Conservation (phyloP, 2,888 invertebrate genomes). For the Luperina testacea region DNA sequence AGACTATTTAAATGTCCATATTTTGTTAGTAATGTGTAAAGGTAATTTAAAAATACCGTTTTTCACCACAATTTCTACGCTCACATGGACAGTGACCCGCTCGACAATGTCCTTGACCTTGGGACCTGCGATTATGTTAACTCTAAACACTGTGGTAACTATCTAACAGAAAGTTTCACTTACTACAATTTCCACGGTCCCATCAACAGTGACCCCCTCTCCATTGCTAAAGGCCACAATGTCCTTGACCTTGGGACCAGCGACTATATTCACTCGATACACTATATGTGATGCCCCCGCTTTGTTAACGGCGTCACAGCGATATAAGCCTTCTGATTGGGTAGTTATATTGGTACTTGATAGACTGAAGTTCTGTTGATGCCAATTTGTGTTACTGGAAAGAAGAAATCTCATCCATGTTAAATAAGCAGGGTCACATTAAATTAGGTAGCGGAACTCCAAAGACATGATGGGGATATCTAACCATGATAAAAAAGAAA, state of each 20-base stretch:
- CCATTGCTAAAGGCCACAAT: conserved; percentile 71
- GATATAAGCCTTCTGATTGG: conserved; percentile 87
- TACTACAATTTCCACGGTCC: conserved; percentile 73
- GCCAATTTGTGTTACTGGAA: conserved; percentile 81
- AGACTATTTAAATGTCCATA: too few species aligned
- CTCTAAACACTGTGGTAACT: conserved; percentile 81
- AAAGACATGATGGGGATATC: too few species aligned
- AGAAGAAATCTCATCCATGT: neutral
- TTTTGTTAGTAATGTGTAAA: too few species aligned
- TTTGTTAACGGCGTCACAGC: conserved; percentile 90
- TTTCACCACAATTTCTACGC: conserved; percentile 73
- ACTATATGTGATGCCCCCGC: conserved; percentile 89
- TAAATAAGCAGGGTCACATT: neutral
- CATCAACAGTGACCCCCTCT: conserved; percentile 68
- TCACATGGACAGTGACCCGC: conserved; percentile 67
- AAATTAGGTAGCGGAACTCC: too few species aligned
- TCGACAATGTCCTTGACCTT: conserved; percentile 71
- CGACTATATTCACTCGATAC: conserved; percentile 88
- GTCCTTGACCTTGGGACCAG: conserved; percentile 69
- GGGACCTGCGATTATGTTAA: conserved; percentile 82
- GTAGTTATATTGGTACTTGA: conserved; percentile 70
- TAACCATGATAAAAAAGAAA: too few species aligned
- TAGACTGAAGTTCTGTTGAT: conserved; percentile 70
- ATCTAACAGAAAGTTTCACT: conserved; percentile 55
- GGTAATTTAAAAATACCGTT: neutral